Conservation (phyloP, 1,140 invertebrate genomes). For the Lineus longissimus region DNA sequence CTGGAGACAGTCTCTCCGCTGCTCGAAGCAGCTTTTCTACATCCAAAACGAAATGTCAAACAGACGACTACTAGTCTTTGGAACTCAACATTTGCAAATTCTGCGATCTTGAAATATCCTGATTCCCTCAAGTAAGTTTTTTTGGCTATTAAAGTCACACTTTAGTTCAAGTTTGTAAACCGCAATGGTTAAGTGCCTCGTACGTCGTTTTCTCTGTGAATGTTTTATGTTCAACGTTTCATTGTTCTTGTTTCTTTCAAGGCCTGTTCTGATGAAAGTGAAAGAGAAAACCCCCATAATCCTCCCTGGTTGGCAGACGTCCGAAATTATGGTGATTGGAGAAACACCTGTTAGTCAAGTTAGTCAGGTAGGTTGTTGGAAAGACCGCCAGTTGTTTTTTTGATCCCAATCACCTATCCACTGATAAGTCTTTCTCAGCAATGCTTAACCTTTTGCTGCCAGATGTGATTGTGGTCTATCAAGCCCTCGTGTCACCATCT, state of each 20-base stretch:
- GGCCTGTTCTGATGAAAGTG: conserved; percentile 33
- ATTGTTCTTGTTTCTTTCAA: too few species aligned
- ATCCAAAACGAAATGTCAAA: conserved; percentile 34
- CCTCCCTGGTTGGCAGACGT: conserved; percentile 36
- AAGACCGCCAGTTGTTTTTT: too few species aligned
- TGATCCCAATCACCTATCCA: too few species aligned
- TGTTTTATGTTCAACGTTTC: too few species aligned
- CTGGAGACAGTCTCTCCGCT: conserved; percentile 35
- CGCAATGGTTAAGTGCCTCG: too few species aligned
- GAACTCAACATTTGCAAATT: conserved; percentile 39
- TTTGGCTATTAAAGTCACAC: too few species aligned
- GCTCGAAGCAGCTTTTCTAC: conserved; percentile 36
- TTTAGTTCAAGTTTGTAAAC: too few species aligned
- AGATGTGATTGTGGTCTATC: too few species aligned
- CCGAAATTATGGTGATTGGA: conserved; percentile 26
- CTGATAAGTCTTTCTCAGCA: too few species aligned
- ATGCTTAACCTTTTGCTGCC: too few species aligned
- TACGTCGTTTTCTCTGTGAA: too few species aligned
- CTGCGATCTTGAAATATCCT: conserved; percentile 33
- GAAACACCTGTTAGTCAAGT: conserved; percentile 45
- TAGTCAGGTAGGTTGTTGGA: conserved; percentile 41
- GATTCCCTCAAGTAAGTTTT: conserved; percentile 35
- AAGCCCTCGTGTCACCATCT: too few species aligned
- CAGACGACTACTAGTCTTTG: conserved; percentile 37
- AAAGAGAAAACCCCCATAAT: conserved; percentile 33